Base-by-base conservation (phyloP, 2,113 vertebrate genomes). In the Pithys albifrons region DNA sequence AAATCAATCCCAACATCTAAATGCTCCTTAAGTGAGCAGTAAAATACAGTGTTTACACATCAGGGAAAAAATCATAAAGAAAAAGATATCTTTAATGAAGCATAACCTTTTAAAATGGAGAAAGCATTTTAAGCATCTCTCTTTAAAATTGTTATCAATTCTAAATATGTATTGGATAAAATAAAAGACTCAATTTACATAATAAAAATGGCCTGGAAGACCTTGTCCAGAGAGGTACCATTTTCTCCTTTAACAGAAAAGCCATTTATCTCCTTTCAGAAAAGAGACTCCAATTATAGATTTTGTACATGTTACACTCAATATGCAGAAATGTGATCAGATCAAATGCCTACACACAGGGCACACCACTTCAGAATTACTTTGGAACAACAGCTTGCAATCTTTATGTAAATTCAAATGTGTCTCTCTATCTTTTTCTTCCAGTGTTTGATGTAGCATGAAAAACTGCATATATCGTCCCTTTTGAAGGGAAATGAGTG, bases 241-340 rank as follows among this genome's bases (percentile, higher is more conserved):
- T 79, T 95, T 66, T 76, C 77, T 95, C 80, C 72, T 89, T 95
- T 59, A 86, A 62, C 33, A 95, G 49, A 88, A 95, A 74, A 94
- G 70, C 80, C 83, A 93, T 98, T 97, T 98, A 78, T 93, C 92
- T 91, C 89, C 98, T 97, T 97, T 97, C 94, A 97, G 92, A 98
- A 98, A 98, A 97, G 95, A 98, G 98, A 97, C 98, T 98, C 97
- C 98, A 98, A 97, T 98, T 98, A 98, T 97, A 98, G 98, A 98
- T 99, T 98, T 97, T 96, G 96, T 97, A 97, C 93, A 82, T 97
- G 94, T 98, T 96, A 89, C 89, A 94, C 96, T 98, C 97, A 97
- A 96, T 98, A 97, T 98, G 91, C 93, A 93, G 80, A 87, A 88
- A 75, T 90, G 74, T 54, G 57, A 96, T 97, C 97, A 95, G 97